Evolutionary conservation across 2,113 vertebrate species (phyloP).

Genomic region (Mustela nigripes): DNA sequence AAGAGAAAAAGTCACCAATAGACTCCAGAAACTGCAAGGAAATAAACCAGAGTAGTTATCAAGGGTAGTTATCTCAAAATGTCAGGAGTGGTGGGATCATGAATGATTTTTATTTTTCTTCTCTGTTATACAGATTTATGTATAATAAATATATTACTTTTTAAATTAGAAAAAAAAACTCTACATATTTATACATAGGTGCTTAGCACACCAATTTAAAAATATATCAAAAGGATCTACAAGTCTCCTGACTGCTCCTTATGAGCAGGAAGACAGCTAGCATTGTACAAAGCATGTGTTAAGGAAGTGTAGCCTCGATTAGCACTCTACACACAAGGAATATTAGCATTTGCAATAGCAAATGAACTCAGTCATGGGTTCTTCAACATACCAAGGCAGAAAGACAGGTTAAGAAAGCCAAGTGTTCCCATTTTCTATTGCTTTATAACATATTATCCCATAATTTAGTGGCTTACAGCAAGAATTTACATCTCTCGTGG

Average conservation of each 20-base stretch:
- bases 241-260: not conserved
- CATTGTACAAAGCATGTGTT: not conserved
- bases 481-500: not conserved
- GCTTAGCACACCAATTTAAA: slow-evolving; percentile 29
- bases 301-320: not conserved
- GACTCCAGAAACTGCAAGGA: slow-evolving; percentile 12
- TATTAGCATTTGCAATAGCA: not conserved
- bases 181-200: not conserved
- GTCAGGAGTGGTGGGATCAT: not conserved
- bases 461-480: not conserved
- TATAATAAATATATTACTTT: slow-evolving; percentile 32
- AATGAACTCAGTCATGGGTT: not conserved
- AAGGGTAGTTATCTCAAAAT: not conserved
- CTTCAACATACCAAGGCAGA: not conserved
- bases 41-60: slow-evolving; percentile 32
- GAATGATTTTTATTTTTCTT: slow-evolving; percentile 48
- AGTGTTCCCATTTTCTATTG: slow-evolving; percentile 23
- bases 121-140: not conserved
- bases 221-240: not conserved
- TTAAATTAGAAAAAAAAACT: not conserved
- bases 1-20: not conserved
- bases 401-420: not conserved
- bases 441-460: not conserved
- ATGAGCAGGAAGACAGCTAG: not conserved
- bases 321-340: not conserved